Evolutionary conservation across 2,797 vertebrate species (phyloP), one percentile per base, ranked within the genome.

Genomic region (Xerus rutilus): DNA sequence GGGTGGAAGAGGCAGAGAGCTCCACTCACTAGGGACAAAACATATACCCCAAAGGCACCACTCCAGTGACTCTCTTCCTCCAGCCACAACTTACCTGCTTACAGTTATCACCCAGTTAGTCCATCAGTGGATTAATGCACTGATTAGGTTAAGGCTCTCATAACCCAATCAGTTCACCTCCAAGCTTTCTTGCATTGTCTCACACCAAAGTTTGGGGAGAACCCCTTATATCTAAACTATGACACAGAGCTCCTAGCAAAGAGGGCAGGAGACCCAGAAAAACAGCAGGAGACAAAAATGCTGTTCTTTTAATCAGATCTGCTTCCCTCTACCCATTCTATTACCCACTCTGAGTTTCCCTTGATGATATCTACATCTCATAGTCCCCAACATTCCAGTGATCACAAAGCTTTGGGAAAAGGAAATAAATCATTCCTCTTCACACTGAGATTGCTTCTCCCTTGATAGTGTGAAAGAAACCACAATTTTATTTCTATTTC

Each of bases 401-500:
- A 76, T 43, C 39, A 64, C 54, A 85, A 89, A 52, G 32, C 35
- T 90, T 57, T 49, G 30, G n/a, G 4, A 7, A 49, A 54, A 11
- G 4, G 4, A 52, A 72, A 81, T 0, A 57, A 57, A 39, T 10
- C 6, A 70, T 69, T 87, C 15, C 35, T 84, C 73, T 47, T 83
- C 28, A 77, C 1, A 49, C 12, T 15, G 39, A 57, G 14, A 64
- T 30, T 52, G 4, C 28, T 23, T 90, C 28, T 77, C 25, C 65
- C 5, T n/a, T 89, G 45, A 92, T 18, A 73, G n/a, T 32, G 14
- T 78, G 39, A 67, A 13, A 87, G 14, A 5, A 74, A 74, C 11
- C 45, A 84, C 6, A 74, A 14, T 64, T 94, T 52, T 82, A 94
- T 73, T 85, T n/a, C 72, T 25, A 73, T 72, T 74, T 76, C 72